Evolutionary conservation across 2,113 vertebrate species (phyloP).

Genomic region (Neolamprologus ventralis): DNA sequence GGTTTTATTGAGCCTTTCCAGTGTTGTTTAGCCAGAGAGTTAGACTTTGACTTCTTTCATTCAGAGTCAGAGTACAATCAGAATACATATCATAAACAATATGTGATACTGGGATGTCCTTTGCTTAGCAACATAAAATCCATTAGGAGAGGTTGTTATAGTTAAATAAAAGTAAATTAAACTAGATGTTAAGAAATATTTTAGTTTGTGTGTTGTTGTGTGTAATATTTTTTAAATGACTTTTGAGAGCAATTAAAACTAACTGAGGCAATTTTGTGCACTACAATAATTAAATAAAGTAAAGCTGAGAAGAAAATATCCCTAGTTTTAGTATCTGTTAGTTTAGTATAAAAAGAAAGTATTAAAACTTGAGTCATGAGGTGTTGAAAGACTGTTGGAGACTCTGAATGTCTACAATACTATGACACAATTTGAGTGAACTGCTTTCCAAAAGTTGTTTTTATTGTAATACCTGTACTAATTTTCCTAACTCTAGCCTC

Average conservation of each 20-base stretch:
- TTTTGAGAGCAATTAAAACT: neutral
- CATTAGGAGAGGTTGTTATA: neutral
- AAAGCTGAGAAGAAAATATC: neutral
- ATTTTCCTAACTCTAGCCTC: neutral
- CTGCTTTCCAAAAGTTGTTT: neutral
- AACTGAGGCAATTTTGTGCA: neutral
- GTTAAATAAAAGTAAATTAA: neutral
- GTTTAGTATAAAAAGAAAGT: neutral
- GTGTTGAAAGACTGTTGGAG: neutral
- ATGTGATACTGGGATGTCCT: neutral
- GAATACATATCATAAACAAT: neutral
- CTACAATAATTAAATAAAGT: neutral
- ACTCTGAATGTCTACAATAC: neutral
- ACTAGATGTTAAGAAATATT: neutral
- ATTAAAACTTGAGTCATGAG: neutral
- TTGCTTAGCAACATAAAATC: neutral
- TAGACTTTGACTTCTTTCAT: neutral
- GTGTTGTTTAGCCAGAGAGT: neutral
- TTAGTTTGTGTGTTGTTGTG: neutral
- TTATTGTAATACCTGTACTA: neutral
- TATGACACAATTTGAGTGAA: neutral
- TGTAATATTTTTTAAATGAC: neutral
- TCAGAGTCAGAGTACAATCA: neutral
- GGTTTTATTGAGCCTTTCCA: neutral
- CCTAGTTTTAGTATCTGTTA: neutral